phyloP scores from a whole-genome alignment of 2,113 vertebrate genomes.

The Theristicus caerulescens region DNA sequence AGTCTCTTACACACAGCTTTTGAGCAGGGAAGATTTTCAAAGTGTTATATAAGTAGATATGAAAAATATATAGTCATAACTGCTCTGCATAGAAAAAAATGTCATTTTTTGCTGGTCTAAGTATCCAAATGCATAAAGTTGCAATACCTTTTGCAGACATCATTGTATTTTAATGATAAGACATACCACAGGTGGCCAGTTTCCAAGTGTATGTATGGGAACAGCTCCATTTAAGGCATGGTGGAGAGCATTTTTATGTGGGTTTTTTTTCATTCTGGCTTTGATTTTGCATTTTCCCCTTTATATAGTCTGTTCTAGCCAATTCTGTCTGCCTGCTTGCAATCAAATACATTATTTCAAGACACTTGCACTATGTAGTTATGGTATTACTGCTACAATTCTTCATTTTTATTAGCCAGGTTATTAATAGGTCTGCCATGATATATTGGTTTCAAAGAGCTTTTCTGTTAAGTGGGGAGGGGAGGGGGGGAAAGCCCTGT shows the following conservation, averaged over 20 bases:
- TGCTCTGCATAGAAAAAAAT: background rate
- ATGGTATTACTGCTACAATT: background rate
- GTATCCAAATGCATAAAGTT: background rate
- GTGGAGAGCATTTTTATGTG: background rate
- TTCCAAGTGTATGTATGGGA: background rate
- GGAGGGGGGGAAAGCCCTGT: fast-evolving
- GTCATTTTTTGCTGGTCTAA: background rate
- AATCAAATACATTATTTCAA: background rate
- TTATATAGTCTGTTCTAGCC: background rate
- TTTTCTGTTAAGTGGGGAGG: background rate
- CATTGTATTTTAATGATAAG: background rate
- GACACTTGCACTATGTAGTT: background rate
- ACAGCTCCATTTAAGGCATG: background rate
- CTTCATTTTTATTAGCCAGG: background rate
- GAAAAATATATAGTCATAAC: background rate
- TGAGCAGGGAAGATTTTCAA: background rate
- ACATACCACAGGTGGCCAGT: fast-evolving
- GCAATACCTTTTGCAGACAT: background rate
- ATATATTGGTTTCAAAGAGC: background rate
- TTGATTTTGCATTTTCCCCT: background rate
- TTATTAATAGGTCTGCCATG: background rate
- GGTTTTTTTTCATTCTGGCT: background rate
- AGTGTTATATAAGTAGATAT: fast-evolving
- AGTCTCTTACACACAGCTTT: background rate
- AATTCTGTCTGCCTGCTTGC: background rate